Evolutionary conservation across 2,888 invertebrate species (phyloP).

Genomic region (Eupeodes latifasciatus): DNA sequence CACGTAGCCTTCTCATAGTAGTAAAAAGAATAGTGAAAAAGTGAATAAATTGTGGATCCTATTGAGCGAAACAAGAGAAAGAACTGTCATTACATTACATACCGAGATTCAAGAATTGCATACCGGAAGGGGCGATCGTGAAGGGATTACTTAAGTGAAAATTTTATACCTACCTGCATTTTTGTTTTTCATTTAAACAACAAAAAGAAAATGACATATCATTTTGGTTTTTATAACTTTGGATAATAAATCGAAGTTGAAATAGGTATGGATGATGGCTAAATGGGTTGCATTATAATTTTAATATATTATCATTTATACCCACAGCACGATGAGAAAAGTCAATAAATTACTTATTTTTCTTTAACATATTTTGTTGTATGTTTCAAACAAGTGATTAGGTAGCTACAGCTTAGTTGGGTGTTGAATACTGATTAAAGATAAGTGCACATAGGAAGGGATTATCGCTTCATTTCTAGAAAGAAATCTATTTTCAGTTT

Average conservation of each 20-base stretch:
- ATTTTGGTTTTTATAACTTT: constrained; percentile 14
- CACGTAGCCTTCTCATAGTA: constrained; percentile 25
- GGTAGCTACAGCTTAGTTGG: background rate
- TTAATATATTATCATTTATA: background rate
- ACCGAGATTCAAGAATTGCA: constrained; percentile 28
- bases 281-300: background rate
- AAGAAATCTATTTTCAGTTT: constrained; percentile 29
- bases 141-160: constrained; percentile 47
- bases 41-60: constrained; percentile 65
- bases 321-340: no score
- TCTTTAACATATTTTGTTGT: background rate
- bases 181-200: no score
- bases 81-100: constrained; percentile 60
- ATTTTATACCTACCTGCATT: constrained; percentile 4
- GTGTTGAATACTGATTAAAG: constrained; percentile 5
- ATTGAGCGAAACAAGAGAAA: background rate
- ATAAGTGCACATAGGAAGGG: constrained; percentile 22
- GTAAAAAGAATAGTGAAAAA: constrained; percentile 28
- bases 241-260: constrained; percentile 43
- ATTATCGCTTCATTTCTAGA: constrained; percentile 23
- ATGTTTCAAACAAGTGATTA: background rate
- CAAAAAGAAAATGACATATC: background rate
- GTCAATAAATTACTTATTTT: background rate
- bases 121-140: constrained; percentile 61
- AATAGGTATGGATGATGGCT: constrained; percentile 43